Conservation (phyloP, 2,888 invertebrate genomes). For the Pecten maximus region DNA sequence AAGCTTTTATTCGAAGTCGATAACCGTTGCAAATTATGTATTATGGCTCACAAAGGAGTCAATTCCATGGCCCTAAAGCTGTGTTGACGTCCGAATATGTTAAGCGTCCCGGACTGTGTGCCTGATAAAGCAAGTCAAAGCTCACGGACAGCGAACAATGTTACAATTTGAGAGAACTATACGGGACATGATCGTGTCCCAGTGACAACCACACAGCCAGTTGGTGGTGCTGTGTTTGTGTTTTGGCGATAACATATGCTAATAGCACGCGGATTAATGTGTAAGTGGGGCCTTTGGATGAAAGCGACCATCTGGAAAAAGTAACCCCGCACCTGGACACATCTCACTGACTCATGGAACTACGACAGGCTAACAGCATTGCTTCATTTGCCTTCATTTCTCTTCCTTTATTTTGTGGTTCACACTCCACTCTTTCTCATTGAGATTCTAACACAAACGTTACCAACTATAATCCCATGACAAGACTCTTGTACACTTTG, state of each 20-base stretch:
- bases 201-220: neutral
- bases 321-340: conserved; percentile 31
- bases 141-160: conserved; percentile 17
- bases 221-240: neutral
- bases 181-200: neutral
- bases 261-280: conserved; percentile 30
- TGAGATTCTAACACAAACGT: conserved; percentile 13
- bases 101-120: neutral
- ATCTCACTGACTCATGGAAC: neutral
- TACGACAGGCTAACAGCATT: neutral
- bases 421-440: conserved; percentile 5
- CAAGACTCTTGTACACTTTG: conserved; percentile 21
- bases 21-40: conserved; percentile 38
- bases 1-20: conserved; percentile 41
- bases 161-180: conserved; percentile 32
- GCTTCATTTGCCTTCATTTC: conserved; percentile 23
- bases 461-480: conserved; percentile 28
- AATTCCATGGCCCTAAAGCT: conserved; percentile 33
- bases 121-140: conserved; percentile 21
- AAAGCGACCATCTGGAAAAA: conserved; percentile 35
- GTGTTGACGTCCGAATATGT: conserved; percentile 35
- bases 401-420: conserved; percentile 16
- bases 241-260: conserved; percentile 31
- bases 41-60: conserved; percentile 38
- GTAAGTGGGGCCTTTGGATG: conserved; percentile 28